Base-by-base conservation (phyloP, 2,888 invertebrate species). In the Euzetes globulus region DNA sequence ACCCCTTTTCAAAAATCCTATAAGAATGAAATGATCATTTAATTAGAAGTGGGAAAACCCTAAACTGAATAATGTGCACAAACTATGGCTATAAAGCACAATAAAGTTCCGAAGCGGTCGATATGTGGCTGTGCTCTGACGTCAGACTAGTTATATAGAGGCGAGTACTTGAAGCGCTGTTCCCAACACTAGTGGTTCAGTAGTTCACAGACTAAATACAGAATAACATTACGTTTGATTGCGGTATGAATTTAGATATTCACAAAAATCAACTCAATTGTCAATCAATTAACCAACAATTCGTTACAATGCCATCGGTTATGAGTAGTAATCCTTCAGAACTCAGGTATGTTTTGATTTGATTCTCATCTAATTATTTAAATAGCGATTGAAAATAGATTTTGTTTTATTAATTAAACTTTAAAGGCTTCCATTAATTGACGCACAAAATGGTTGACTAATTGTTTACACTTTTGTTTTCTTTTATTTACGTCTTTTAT, bases 201-300 rank as follows among this genome's bases (percentile, higher is more conserved):
- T n/a, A 55, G 55, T 55, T 9, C 11, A 19, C 19, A 25, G 25
- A 55, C 55, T 55, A 19, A 2, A 63, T 1, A 6, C 17, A 33
- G 3, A 33, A 63, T 22, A 58, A 63, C n/a, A 50, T 50, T 50
- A 33, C 4, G 29, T 29, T 22, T 68, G 22, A 25, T 37, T 68
- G 17, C 68, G 68, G 41, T 68, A 68, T 68, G 68, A 68, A 45
- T 45, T 13, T 4, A 11, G 41, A 68, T 37, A 68, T 68, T 45
- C 9, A 9, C 3, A 9, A 17, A 13, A 33, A n/a, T 68, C 3
- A 45, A 22, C n/a, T 68, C 3, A 68, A 68, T 68, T 68, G 68
- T 45, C 19, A 68, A 15, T 6, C 45, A 45, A 68, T 68, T 68
- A 68, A 68, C 45, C 37, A n/a, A 33, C 15, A 45, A 22, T 68